Evolutionary conservation across 2,113 vertebrate species (phyloP).

Genomic region (Suricata suricatta): DNA sequence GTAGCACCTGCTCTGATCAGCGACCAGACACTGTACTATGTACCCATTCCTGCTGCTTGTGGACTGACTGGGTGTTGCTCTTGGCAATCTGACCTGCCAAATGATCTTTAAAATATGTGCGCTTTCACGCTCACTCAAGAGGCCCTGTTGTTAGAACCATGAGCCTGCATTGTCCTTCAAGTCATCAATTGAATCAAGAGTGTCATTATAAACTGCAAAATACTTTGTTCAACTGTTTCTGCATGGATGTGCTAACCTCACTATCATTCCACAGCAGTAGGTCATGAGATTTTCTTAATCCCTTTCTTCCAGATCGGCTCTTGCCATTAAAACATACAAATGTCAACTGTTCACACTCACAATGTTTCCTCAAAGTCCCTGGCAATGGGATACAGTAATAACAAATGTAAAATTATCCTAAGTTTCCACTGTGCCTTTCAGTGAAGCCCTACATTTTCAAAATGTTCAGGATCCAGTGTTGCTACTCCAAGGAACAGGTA

Average conservation of each 20-base stretch:
- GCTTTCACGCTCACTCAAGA: neutral
- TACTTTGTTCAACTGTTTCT: neutral
- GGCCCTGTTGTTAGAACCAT: neutral
- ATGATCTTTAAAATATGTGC: neutral
- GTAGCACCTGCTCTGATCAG: too few species aligned
- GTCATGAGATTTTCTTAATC: neutral
- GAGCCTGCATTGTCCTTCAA: neutral
- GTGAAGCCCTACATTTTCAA: neutral
- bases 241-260: neutral
- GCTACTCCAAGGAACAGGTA: neutral
- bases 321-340: neutral
- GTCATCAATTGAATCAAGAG: neutral
- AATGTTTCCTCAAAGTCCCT: neutral
- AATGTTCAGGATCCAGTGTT: too few species aligned
- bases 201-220: neutral
- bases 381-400: neutral
- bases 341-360: neutral
- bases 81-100: neutral
- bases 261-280: neutral
- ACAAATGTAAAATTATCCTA: neutral
- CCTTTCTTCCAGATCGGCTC: neutral
- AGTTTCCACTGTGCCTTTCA: neutral
- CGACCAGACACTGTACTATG: neutral
- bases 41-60: neutral
- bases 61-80: neutral